Evolutionary conservation across 2,888 invertebrate species (phyloP).

Genomic region (Meloe dianella): DNA sequence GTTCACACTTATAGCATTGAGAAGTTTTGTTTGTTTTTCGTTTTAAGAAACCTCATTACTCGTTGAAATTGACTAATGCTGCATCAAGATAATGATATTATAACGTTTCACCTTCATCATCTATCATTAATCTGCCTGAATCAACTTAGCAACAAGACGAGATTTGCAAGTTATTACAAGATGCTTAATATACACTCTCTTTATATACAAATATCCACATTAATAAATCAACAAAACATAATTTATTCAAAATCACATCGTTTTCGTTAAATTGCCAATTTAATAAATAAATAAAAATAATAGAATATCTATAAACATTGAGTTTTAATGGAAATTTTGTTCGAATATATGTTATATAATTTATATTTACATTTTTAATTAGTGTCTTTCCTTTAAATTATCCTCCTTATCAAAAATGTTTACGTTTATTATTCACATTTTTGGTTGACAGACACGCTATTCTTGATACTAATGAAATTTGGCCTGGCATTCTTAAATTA

Average conservation of each 20-base stretch:
- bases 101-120: constrained; percentile 4
- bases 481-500: background rate
- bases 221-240: background rate
- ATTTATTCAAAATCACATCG: no score
- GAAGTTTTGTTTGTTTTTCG: background rate
- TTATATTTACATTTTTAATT: no score
- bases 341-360: no score
- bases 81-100: background rate
- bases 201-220: background rate
- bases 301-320: no score
- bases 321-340: background rate
- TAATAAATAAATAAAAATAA: background rate
- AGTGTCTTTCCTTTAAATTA: no score
- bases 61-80: background rate
- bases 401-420: no score
- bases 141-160: background rate
- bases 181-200: background rate
- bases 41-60: background rate
- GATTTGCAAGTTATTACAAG: background rate
- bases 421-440: background rate
- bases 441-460: background rate
- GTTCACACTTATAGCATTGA: no score
- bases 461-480: background rate
- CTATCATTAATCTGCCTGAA: constrained; percentile 6
- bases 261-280: background rate